Conservation (phyloP, 1,140 invertebrate genomes). For the Zeugodacus cucurbitae region DNA sequence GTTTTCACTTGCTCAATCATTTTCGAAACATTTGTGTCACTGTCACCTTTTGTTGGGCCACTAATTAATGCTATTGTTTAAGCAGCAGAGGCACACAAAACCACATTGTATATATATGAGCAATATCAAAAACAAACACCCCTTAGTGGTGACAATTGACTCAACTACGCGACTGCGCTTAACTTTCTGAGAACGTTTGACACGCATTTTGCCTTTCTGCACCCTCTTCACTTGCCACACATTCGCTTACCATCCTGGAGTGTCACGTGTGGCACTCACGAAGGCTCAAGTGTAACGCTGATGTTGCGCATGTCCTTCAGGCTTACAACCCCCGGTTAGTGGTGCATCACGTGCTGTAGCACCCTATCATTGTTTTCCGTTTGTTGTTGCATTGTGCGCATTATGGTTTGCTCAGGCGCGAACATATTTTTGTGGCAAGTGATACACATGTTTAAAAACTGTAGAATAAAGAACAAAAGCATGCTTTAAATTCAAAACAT, state of each 20-base stretch:
- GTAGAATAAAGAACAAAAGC: not conserved
- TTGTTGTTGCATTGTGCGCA: not conserved
- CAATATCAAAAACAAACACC: not conserved
- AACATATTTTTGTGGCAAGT: not conserved
- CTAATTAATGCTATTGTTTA: not conserved
- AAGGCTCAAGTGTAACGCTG: not conserved
- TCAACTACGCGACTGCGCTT: not conserved
- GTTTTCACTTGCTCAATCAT: not conserved
- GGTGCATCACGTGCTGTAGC: not conserved
- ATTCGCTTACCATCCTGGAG: not conserved
- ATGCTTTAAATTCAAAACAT: not conserved
- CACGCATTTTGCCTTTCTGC: not conserved
- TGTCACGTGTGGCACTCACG: not conserved
- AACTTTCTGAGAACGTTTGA: not conserved
- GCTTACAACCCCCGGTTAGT: not conserved
- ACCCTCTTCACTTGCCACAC: not conserved
- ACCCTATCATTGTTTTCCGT: not conserved
- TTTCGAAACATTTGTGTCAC: not conserved
- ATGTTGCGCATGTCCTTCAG: not conserved
- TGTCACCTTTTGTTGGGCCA: not conserved
- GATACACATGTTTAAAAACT: not conserved
- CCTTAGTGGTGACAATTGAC: not conserved
- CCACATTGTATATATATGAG: not conserved
- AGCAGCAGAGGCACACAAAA: not conserved
- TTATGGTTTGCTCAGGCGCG: not conserved